phyloP scores from a whole-genome alignment of 2,888 invertebrate species.

The Zootermopsis nevadensis region DNA sequence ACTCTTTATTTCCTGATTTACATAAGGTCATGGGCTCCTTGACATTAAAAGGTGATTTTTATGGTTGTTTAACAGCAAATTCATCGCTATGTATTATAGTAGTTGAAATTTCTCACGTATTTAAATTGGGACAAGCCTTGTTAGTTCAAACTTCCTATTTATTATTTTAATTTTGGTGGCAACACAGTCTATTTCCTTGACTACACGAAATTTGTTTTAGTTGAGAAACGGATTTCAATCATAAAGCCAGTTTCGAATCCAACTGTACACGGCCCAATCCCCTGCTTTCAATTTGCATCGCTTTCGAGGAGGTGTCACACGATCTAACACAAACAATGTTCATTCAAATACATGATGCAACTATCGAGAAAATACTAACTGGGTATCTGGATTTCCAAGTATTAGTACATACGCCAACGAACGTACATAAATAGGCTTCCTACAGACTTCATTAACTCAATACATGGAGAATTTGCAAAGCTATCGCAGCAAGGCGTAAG shows the following conservation, averaged over 20 bases:
- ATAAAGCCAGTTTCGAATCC: neutral
- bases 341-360: constrained; percentile 35
- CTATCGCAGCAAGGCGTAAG: constrained; percentile 42
- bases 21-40: no score
- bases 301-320: constrained; percentile 26
- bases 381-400: constrained; percentile 25
- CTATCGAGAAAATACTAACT: constrained; percentile 31
- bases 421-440: constrained; percentile 39
- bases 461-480: constrained; percentile 42
- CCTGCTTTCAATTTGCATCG: constrained; percentile 41
- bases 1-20: no score
- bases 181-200: no score
- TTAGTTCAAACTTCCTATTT: no score
- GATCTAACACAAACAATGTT: constrained; percentile 38
- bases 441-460: constrained; percentile 42
- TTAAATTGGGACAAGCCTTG: no score
- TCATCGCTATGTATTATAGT: no score
- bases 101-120: no score
- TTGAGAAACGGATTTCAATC: no score
- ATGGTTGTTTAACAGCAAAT: no score
- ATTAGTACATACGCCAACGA: constrained; percentile 14
- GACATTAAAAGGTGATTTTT: no score
- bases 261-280: constrained; percentile 5
- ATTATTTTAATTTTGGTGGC: no score
- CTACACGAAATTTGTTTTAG: no score